Evolutionary conservation across 2,888 invertebrate genomes (phyloP).

Genomic region (Coecobrya sp.): DNA sequence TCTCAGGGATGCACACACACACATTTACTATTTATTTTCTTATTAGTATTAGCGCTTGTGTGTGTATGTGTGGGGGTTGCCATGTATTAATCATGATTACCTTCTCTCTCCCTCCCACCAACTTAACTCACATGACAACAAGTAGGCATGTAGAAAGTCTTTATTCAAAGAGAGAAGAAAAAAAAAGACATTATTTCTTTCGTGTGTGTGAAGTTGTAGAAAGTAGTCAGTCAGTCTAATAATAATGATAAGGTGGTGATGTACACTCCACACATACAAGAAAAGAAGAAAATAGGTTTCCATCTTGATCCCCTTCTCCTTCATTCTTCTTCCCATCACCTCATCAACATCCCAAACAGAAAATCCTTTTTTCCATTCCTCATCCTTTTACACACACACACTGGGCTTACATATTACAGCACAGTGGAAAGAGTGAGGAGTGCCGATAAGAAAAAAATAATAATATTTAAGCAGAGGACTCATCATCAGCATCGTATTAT

Average conservation of each 20-base stretch:
- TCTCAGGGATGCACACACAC: neutral
- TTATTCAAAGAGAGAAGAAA: no score
- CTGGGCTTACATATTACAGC: neutral
- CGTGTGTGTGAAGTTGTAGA: no score
- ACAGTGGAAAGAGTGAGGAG: neutral
- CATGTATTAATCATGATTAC: constrained; percentile 47
- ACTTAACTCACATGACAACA: neutral
- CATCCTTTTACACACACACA: neutral
- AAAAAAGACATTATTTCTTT: no score
- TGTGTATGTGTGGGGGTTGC: neutral
- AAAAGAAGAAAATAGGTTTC: neutral
- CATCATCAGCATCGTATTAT: neutral
- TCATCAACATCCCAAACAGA: neutral
- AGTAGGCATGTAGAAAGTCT: no score
- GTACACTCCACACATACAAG: neutral
- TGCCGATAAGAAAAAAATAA: neutral
- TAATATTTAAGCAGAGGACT: neutral
- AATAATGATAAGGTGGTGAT: neutral
- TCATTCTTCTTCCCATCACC: neutral
- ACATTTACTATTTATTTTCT: constrained; percentile 44
- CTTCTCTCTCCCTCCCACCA: neutral
- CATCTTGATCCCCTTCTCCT: constrained; percentile 11
- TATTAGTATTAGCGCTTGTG: constrained; percentile 33
- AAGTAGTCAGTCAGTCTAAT: neutral
- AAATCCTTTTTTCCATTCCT: neutral